phyloP scores from a whole-genome alignment of 2,888 invertebrate genomes.

The Lasioglossum figueresi region DNA sequence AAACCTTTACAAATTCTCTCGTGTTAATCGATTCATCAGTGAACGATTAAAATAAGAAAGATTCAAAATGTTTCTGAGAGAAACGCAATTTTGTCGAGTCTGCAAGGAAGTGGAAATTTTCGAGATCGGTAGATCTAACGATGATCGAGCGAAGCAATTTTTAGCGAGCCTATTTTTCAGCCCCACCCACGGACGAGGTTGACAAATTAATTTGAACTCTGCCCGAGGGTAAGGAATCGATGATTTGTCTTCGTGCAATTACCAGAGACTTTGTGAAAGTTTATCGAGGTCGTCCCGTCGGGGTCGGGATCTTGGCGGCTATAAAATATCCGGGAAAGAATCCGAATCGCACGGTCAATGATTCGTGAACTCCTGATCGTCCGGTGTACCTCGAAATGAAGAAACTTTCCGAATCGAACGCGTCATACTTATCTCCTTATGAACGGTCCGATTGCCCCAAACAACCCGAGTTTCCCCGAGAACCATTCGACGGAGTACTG shows the following conservation, averaged over 20 bases:
- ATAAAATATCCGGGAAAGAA: constrained; percentile 57
- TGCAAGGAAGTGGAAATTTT: background rate
- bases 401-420: constrained; percentile 65
- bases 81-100: no score
- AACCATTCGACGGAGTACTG: constrained; percentile 41
- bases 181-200: background rate
- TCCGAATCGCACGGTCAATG: constrained; percentile 58
- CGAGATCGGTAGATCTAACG: background rate
- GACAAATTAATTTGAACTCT: background rate
- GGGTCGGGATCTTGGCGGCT: constrained; percentile 27
- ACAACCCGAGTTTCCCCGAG: constrained; percentile 40
- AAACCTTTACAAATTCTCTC: no score
- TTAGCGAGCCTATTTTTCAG: background rate
- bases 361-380: constrained; percentile 64
- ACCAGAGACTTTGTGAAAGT: constrained; percentile 19
- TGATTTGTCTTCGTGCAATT: constrained; percentile 8
- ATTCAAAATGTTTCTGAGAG: background rate
- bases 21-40: background rate
- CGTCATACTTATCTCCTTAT: constrained; percentile 55
- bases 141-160: background rate
- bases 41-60: background rate
- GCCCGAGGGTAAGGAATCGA: background rate
- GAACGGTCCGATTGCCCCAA: constrained; percentile 53
- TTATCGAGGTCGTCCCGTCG: constrained; percentile 46
- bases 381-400: constrained; percentile 60